These are phyloP conservation scores for Akabosia matsudoensis DNA, from an alignment of 1,140 invertebrate genomes.

Conservation along the genomic window DNA sequence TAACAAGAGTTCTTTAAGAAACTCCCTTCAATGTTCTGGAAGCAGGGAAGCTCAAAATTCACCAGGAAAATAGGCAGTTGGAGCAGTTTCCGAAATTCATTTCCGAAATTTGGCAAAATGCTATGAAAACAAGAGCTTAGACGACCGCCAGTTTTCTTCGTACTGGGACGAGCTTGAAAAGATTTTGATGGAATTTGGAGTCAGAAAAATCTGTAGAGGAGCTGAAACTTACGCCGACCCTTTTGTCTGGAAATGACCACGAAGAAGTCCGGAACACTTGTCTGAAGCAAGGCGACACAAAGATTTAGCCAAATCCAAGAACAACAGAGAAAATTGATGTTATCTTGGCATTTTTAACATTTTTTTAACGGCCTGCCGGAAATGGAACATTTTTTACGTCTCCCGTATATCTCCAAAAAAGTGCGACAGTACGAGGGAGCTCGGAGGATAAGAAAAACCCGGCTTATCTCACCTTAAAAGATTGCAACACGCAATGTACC, in stretches of 20 bases:
- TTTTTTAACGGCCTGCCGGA: slow-evolving; percentile 20
- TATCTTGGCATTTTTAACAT: slow-evolving; percentile 3
- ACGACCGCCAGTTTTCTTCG: slow-evolving; percentile 24
- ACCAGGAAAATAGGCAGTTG: slow-evolving; percentile 27
- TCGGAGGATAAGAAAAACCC: background rate
- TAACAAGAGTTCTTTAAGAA: slow-evolving; percentile 19
- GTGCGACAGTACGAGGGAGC: background rate
- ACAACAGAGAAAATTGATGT: background rate
- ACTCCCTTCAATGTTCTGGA: slow-evolving; percentile 11
- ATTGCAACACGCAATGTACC: slow-evolving; percentile 25
- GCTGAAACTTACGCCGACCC: slow-evolving; percentile 21
- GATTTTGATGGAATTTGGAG: slow-evolving; percentile 35
- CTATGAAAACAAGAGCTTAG: slow-evolving; percentile 24
- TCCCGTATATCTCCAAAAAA: slow-evolving; percentile 22
- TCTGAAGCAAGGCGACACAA: slow-evolving; percentile 12
- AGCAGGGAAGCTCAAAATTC: slow-evolving; percentile 17
- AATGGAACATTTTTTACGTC: slow-evolving; percentile 25
- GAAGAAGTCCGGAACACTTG: slow-evolving; percentile 13
- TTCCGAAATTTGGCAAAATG: slow-evolving; percentile 22
- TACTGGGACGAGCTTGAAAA: slow-evolving; percentile 34
- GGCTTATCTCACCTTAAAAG: slow-evolving; percentile 29
- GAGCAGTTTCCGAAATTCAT: slow-evolving; percentile 20
- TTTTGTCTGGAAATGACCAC: background rate
- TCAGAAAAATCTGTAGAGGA: slow-evolving; percentile 31
- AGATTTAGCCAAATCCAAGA: slow-evolving; percentile 25